phyloP scores from a whole-genome alignment of 2,888 invertebrate species.

The Antitype chi region DNA sequence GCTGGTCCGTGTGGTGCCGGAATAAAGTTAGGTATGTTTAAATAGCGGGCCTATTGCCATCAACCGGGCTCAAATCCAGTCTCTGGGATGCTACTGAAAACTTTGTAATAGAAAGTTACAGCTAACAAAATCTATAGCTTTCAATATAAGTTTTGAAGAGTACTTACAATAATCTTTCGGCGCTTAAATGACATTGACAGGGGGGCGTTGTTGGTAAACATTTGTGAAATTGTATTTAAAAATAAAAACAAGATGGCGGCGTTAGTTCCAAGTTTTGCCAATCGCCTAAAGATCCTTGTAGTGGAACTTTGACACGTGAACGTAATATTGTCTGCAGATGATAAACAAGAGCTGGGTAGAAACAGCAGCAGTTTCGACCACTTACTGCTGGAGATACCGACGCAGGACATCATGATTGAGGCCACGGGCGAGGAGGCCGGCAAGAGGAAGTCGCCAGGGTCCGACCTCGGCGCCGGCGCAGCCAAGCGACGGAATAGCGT shows the following conservation, averaged over 20 bases:
- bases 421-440: conserved; percentile 68
- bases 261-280: not conserved
- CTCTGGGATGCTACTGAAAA: not conserved
- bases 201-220: not conserved
- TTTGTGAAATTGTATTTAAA: not conserved
- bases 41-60: not conserved
- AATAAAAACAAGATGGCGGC: not conserved
- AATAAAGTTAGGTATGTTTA: not conserved
- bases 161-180: not conserved
- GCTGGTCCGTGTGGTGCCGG: no score
- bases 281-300: not conserved
- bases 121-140: no score
- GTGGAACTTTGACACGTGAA: not conserved
- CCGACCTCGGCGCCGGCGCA: conserved; percentile 56
- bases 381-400: conserved; percentile 80
- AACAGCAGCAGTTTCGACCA: conserved; percentile 77
- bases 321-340: conserved; percentile 75
- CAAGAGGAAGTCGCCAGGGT: conserved; percentile 79
- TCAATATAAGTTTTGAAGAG: not conserved
- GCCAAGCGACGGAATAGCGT: conserved; percentile 75
- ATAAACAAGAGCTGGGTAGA: conserved; percentile 72
- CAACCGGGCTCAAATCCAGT: not conserved
- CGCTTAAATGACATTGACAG: not conserved
- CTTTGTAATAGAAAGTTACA: not conserved
- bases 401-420: conserved; percentile 81